Evolutionary conservation across 2,113 vertebrate genomes (phyloP).

Genomic region (Cyprinodon variegatus): DNA sequence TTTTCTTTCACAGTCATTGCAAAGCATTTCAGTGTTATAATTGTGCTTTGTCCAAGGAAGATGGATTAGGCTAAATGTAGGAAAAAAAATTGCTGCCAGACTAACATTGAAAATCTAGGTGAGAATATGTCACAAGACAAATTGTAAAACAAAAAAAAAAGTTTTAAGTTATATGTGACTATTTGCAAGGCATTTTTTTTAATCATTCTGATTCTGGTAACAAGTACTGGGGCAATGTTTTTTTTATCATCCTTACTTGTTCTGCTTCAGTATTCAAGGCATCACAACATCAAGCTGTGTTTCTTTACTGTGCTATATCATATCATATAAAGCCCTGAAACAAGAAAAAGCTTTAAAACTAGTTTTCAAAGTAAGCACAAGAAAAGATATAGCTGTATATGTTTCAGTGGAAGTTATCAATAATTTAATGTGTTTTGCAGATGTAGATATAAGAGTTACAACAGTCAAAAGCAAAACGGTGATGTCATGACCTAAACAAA

Average conservation of each 20-base stretch:
- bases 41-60: no score
- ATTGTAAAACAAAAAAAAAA: no score
- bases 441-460: background rate
- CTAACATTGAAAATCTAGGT: no score
- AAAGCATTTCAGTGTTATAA: no score
- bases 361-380: background rate
- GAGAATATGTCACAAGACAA: no score
- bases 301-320: background rate
- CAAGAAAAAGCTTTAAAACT: no score
- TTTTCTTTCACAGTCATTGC: no score
- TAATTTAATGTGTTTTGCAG: background rate
- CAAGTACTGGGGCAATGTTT: background rate
- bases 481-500: background rate
- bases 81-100: no score
- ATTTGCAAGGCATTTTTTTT: no score
- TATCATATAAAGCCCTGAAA: background rate
- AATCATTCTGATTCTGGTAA: background rate
- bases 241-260: background rate
- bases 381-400: background rate
- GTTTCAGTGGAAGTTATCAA: background rate
- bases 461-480: background rate
- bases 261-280: background rate
- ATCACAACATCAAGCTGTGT: background rate
- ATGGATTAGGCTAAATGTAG: no score
- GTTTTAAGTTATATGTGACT: no score